Evolutionary conservation across 92 coral and sea anemone species (phyloP).

Genomic region (Heteractis magnifica): DNA sequence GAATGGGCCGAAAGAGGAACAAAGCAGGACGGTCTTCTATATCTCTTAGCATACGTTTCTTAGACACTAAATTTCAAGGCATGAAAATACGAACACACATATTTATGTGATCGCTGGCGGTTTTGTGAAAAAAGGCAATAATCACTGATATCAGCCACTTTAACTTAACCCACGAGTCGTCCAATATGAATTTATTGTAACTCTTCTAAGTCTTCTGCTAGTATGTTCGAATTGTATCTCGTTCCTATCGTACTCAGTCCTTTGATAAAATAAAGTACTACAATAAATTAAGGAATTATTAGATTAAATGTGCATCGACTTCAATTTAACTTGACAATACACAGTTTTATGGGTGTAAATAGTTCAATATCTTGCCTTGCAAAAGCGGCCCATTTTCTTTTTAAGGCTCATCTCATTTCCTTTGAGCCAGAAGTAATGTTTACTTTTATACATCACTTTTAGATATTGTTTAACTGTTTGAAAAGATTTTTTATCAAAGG

Average conservation of each 20-base stretch:
- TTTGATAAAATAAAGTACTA: not conserved
- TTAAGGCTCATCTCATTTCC: not conserved
- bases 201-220: too few species aligned
- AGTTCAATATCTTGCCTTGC: not conserved
- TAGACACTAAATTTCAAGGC: too few species aligned
- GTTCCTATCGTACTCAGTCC: not conserved
- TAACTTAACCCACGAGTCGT: too few species aligned
- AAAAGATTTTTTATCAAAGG: not conserved
- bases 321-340: not conserved
- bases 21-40: too few species aligned
- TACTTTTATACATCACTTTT: not conserved
- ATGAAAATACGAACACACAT: too few species aligned
- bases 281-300: not conserved
- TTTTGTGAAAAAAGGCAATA: too few species aligned
- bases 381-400: not conserved
- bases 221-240: too few species aligned
- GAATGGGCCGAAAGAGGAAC: too few species aligned
- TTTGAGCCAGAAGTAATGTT: not conserved
- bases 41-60: too few species aligned
- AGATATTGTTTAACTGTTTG: not conserved
- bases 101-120: too few species aligned
- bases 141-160: too few species aligned
- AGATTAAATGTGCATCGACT: not conserved
- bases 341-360: not conserved
- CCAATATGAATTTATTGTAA: too few species aligned